Conservation (phyloP, 2,888 invertebrate genomes). For the Euphydryas editha region DNA sequence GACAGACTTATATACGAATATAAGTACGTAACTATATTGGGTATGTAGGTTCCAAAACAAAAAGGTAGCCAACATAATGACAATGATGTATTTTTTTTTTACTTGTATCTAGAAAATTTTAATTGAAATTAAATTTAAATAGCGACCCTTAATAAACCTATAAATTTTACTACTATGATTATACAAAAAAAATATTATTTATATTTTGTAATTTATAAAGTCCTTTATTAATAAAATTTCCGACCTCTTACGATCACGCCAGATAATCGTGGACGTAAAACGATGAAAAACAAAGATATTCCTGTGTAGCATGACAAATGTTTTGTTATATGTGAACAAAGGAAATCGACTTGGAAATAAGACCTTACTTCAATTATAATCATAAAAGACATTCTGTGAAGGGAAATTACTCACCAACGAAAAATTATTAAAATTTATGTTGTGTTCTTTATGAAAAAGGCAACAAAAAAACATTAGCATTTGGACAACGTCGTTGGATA, state of each 20-base stretch:
- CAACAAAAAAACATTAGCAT: not conserved
- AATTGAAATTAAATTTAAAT: too few relatives aligned
- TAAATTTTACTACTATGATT: too few relatives aligned
- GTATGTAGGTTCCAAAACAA: too few relatives aligned
- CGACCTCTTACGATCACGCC: not conserved
- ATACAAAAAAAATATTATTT: too few relatives aligned
- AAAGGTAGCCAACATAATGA: too few relatives aligned
- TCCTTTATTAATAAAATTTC: not conserved
- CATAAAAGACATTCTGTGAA: not conserved
- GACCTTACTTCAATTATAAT: not conserved
- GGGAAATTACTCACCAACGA: not conserved
- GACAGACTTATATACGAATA: too few relatives aligned
- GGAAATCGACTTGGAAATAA: not conserved
- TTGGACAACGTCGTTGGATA: too few relatives aligned
- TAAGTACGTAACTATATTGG: too few relatives aligned
- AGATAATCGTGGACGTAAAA: not conserved
- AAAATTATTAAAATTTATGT: not conserved
- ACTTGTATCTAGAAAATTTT: too few relatives aligned
- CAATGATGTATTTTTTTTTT: too few relatives aligned
- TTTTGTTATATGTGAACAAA: conserved; percentile 2
- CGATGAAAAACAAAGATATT: conserved; percentile 1
- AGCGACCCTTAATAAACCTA: too few relatives aligned
- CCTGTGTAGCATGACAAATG: not conserved
- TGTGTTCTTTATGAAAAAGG: not conserved
- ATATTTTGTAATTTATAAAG: too few relatives aligned